Conservation (phyloP, 2,888 invertebrate species). For the Drosophila nr. medialis region DNA sequence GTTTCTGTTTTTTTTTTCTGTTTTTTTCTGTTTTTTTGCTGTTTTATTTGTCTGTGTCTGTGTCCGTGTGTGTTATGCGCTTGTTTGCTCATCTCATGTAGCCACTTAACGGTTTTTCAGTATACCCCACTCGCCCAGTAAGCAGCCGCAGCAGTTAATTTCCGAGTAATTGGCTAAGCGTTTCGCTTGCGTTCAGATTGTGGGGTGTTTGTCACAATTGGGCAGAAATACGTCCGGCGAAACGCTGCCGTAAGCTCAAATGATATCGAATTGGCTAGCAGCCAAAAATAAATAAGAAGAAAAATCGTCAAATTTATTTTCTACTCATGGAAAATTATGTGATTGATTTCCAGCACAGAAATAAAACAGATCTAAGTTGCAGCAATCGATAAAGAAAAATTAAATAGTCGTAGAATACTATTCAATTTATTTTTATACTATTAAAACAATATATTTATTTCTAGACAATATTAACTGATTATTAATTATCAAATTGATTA, state of each 20-base stretch:
- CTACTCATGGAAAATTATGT: background rate
- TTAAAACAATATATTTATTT: background rate
- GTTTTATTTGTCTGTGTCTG: conserved; percentile 1
- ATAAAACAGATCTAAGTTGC: background rate
- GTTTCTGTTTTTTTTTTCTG: too few species aligned
- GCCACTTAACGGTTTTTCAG: conserved; percentile 76
- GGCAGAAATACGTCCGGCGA: conserved; percentile 53
- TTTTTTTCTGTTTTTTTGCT: conserved; percentile 1
- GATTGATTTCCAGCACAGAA: background rate
- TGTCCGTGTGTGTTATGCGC: conserved; percentile 13
- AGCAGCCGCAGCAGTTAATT: conserved; percentile 70
- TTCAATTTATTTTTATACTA: background rate
- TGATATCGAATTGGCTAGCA: conserved; percentile 35
- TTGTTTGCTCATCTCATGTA: conserved; percentile 56
- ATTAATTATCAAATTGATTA: too few species aligned
- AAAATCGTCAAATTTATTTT: background rate
- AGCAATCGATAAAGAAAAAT: background rate
- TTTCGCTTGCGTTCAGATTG: conserved; percentile 71
- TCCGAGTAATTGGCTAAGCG: conserved; percentile 77
- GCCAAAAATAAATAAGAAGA: background rate
- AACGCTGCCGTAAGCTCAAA: conserved; percentile 34
- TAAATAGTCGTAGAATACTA: background rate
- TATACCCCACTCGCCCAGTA: conserved; percentile 58
- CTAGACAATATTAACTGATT: background rate
- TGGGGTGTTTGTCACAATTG: conserved; percentile 47